Evolutionary conservation across 2,113 vertebrate species (phyloP).

Genomic region (Melospiza georgiana): DNA sequence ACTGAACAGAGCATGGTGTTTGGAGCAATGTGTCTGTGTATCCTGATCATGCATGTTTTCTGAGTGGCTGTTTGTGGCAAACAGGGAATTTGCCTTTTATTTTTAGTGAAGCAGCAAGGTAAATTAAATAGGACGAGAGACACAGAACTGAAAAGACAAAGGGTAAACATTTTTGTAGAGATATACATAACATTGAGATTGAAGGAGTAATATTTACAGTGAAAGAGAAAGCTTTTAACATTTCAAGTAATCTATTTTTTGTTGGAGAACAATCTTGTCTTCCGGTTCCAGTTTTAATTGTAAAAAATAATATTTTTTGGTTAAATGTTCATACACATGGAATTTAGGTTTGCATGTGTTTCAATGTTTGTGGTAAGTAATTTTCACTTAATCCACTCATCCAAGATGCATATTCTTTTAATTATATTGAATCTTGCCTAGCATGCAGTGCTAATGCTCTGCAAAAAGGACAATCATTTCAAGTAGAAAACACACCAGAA

Average conservation of each 20-base stretch:
- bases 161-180: not conserved
- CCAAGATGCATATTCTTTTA: not conserved
- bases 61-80: not conserved
- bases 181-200: not conserved
- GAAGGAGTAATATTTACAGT: not conserved
- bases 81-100: not conserved
- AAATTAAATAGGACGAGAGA: not conserved
- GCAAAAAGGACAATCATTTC: not conserved
- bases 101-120: not conserved
- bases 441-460: not conserved
- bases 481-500: not conserved
- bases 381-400: not conserved
- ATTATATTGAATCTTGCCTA: conserved; percentile 29
- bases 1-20: not conserved
- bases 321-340: not conserved
- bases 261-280: not conserved
- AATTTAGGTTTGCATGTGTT: not conserved
- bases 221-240: not conserved
- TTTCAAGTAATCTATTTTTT: not conserved
- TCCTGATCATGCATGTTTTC: not conserved
- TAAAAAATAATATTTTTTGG: accelerated
- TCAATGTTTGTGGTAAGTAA: not conserved
- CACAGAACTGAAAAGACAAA: not conserved
- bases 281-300: not conserved
- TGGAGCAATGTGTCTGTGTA: not conserved